Percentiles rank a stretch among this genome's conserved stretches.
Evolutionary conservation across 1,140 invertebrate species (phyloP).

Genomic region (Helicoverpa armigera): DNA sequence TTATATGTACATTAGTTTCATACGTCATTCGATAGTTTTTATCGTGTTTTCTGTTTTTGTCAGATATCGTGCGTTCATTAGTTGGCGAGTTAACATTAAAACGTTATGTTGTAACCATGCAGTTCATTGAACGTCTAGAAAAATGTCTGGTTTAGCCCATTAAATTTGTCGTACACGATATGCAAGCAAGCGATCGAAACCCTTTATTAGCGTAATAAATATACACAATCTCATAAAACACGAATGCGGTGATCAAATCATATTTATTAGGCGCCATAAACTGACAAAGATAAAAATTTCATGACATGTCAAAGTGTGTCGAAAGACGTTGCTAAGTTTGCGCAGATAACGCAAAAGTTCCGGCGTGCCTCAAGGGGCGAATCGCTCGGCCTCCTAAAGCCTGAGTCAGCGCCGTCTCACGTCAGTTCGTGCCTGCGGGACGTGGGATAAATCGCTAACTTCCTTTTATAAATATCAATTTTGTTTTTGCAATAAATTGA

Average conservation of each 20-base stretch:
- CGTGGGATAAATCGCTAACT: constrained; percentile 23
- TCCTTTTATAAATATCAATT: constrained; percentile 35
- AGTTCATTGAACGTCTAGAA: constrained; percentile 23
- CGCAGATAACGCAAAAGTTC: neutral
- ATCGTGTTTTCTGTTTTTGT: constrained; percentile 20
- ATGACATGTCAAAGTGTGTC: neutral
- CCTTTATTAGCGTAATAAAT: neutral
- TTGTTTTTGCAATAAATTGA: constrained; percentile 28
- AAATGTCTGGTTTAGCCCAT: neutral
- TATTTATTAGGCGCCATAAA: neutral
- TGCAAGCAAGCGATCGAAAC: neutral
- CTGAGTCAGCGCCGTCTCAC: constrained; percentile 21
- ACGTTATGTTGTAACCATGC: neutral
- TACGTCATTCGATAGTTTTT: constrained; percentile 22
- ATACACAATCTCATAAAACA: constrained; percentile 5
- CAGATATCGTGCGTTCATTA: constrained; percentile 4
- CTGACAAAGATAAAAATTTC: constrained; percentile 3
- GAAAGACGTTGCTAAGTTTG: neutral
- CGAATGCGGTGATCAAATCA: neutral
- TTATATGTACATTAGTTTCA: constrained; percentile 20
- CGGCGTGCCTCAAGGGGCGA: constrained; percentile 37
- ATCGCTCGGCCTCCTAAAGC: constrained; percentile 9
- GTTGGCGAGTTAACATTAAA: neutral
- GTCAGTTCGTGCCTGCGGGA: constrained; percentile 34
- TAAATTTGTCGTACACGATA: neutral